Base-by-base conservation (phyloP, 2,888 invertebrate genomes). In the Litoditis marina region DNA sequence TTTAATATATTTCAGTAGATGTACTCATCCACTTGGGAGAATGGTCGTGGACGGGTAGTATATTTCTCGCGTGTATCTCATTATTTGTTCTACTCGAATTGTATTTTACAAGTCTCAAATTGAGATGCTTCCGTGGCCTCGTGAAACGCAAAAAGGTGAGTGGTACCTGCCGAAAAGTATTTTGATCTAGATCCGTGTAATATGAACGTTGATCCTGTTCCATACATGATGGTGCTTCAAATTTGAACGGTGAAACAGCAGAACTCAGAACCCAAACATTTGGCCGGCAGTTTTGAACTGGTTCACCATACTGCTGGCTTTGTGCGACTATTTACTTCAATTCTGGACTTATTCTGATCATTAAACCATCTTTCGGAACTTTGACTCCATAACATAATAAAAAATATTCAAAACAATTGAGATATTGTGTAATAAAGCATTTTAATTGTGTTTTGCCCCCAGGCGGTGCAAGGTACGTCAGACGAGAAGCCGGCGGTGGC, bases 391-490 rank as follows among this genome's bases (percentile, higher is more conserved):
- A n/a, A 11, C n/a, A 39, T 13, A 39, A 11, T 13, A 13, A 39
- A 39, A 39, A 13, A 39, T 39, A 11, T n/a, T n/a, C 39, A 39
- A 39, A 39, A 13, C 39, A 39, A 13, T 13, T 13, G 39, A 39
- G 50, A 44, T 44, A 44, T 22, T 50, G 22, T 49, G 16, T 11
- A 28, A 50, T 6, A 50, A 22, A 50, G n/a, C 8, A 39, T 13
- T 39, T 39, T 39, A 13, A 39, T 13, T 13, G n/a, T 11, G 39
- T 39, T 39, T 39, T 39, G 39, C 39, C 39, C 39, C 39, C 36
- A 61, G 61, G 61, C 61, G n/a, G 61, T 61, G n/a, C 61, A 61
- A 49, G 61, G 61, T 36, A 61, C 61, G 11, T 46, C 34, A 19
- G 61, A 54, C 28, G 55, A 47, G 28, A 61, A 61, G 46, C 61